Percentiles rank a stretch among this genome's conserved stretches.
phyloP scores from a whole-genome alignment of 2,888 invertebrate species.

The Drosophila hawaiiensis region DNA sequence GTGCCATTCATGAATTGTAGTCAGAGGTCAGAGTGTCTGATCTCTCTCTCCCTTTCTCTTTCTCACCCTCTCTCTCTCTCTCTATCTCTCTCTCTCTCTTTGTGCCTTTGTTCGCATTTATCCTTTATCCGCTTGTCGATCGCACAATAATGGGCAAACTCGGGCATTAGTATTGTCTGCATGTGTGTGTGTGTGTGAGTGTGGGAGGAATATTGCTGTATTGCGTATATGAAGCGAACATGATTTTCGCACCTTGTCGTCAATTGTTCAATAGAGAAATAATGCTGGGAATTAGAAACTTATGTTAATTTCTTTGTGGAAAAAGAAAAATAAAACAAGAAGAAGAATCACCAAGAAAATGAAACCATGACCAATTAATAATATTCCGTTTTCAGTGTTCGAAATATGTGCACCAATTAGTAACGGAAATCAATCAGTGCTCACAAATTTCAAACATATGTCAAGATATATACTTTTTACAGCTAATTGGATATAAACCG shows the following conservation, averaged over 20 bases:
- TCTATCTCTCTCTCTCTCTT: background rate
- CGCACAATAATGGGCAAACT: slow-evolving; percentile 73
- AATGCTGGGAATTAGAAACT: slow-evolving; percentile 37
- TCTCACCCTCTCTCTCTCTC: background rate
- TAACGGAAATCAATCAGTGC: slow-evolving; percentile 66
- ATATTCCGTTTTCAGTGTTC: slow-evolving; percentile 34
- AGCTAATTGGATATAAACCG: slow-evolving; percentile 66
- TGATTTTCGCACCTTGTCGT: slow-evolving; percentile 74
- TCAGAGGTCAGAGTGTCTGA: slow-evolving; percentile 42
- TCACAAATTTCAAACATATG: slow-evolving; percentile 65
- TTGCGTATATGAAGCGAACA: slow-evolving; percentile 47
- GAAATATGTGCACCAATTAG: slow-evolving; percentile 45
- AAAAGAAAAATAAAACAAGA: background rate
- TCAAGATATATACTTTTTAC: slow-evolving; percentile 57
- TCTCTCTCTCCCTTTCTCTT: background rate
- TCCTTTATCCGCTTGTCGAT: slow-evolving; percentile 71
- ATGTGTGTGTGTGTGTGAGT: background rate
- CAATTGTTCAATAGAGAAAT: slow-evolving; percentile 55
- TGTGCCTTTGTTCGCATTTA: slow-evolving; percentile 7
- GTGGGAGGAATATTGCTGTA: slow-evolving; percentile 17
- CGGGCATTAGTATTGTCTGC: slow-evolving; percentile 30
- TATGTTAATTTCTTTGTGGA: slow-evolving; percentile 22
- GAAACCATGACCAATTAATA: slow-evolving; percentile 50
- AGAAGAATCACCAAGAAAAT: background rate
- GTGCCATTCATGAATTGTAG: slow-evolving; percentile 58